These are phyloP conservation scores for Loris lydekkerianus DNA, from an alignment of 2,797 vertebrate genomes.

Conservation along the genomic window DNA sequence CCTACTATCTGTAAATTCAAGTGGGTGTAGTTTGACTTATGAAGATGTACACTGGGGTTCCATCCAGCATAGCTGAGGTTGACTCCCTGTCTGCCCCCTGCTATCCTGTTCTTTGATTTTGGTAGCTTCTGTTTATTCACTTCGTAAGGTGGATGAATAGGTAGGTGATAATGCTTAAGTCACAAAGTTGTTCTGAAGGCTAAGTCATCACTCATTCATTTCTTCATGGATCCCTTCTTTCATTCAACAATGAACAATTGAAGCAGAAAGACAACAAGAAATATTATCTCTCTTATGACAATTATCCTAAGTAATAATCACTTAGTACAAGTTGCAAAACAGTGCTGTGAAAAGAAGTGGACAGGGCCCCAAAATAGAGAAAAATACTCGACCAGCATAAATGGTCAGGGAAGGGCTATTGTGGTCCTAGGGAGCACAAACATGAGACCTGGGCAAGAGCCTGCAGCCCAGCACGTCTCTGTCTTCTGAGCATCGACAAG, in stretches of 20 bases:
- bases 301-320: background rate
- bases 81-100: rapidly evolving
- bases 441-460: background rate
- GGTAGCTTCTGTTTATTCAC: background rate
- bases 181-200: background rate
- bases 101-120: background rate
- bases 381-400: rapidly evolving
- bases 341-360: background rate
- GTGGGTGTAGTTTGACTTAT: background rate
- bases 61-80: rapidly evolving
- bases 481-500: background rate
- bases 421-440: background rate
- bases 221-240: background rate
- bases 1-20: background rate
- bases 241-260: background rate
- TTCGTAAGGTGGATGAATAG: background rate
- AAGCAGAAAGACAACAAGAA: background rate
- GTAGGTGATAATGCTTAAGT: rapidly evolving
- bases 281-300: background rate
- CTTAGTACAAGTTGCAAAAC: background rate
- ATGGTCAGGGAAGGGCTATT: background rate
- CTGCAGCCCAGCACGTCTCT: background rate
- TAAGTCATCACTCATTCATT: background rate
- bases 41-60: background rate
- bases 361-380: background rate